These are phyloP conservation scores for Amia ocellicauda DNA, from an alignment of 2,113 vertebrate genomes.

Conservation along the genomic window DNA sequence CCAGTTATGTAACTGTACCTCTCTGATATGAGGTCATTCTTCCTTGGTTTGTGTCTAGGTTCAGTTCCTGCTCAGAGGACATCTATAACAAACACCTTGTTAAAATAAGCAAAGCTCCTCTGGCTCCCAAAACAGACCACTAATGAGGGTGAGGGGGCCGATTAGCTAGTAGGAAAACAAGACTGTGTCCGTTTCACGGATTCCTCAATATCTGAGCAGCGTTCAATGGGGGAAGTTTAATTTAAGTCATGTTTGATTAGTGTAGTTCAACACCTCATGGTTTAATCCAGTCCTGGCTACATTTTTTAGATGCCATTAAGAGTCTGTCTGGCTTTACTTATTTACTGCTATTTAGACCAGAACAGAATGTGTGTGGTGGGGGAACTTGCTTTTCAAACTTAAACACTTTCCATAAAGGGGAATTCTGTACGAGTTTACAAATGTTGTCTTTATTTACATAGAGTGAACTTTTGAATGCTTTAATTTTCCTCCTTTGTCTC, in stretches of 20 bases:
- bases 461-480: no score
- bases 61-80: background rate
- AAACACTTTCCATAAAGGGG: no score
- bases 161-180: conserved; percentile 4
- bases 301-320: background rate
- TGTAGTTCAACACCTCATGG: background rate
- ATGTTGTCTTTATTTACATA: no score
- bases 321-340: background rate
- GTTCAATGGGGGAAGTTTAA: background rate
- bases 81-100: conserved; percentile 26
- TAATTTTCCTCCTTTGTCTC: no score
- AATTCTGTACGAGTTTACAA: no score
- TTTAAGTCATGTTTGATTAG: conserved; percentile 13
- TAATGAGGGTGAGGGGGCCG: conserved; percentile 8
- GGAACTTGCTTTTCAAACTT: no score
- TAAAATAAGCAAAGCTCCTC: background rate
- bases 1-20: conserved; percentile 23
- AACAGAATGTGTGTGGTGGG: no score
- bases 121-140: background rate
- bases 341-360: no score
- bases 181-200: background rate
- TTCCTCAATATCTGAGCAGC: background rate
- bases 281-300: background rate
- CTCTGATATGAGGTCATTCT: conserved; percentile 27
- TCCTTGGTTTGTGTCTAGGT: background rate